Evolutionary conservation across 2,797 vertebrate species (phyloP).

Genomic region (Antennarius maculatus): DNA sequence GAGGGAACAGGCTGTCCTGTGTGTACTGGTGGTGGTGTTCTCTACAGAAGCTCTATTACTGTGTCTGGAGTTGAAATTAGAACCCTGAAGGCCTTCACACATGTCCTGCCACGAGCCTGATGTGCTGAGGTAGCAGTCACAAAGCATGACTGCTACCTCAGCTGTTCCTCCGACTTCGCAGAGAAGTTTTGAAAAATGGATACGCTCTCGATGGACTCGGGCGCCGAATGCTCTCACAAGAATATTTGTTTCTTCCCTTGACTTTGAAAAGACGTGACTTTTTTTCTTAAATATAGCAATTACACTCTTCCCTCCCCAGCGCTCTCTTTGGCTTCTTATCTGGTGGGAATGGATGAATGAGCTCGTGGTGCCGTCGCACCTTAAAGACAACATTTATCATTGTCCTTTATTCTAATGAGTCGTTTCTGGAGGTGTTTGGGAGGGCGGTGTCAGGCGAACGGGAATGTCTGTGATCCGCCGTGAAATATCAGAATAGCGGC

Average conservation of each 20-base stretch:
- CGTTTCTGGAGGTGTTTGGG: slow-evolving; percentile 29
- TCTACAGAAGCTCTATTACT: slow-evolving; percentile 5
- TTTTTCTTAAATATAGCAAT: slow-evolving; percentile 5
- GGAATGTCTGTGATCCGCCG: slow-evolving; percentile 36
- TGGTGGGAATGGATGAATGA: slow-evolving; percentile 6
- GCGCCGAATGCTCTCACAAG: slow-evolving; percentile 13
- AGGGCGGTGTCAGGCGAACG: slow-evolving; percentile 35
- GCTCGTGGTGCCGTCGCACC: neutral
- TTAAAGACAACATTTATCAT: slow-evolving; percentile 7
- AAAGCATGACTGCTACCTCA: slow-evolving; percentile 37
- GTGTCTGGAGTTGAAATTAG: slow-evolving; percentile 32
- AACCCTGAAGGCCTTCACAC: slow-evolving; percentile 43
- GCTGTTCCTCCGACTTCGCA: slow-evolving; percentile 37
- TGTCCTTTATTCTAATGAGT: slow-evolving; percentile 29
- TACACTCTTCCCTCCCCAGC: neutral
- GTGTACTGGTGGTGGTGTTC: neutral
- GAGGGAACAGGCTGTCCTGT: neutral
- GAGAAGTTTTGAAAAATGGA: slow-evolving; percentile 36
- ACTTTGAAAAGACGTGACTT: neutral
- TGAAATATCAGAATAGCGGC: slow-evolving; percentile 28
- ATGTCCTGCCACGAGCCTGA: slow-evolving; percentile 23
- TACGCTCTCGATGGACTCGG: slow-evolving; percentile 19
- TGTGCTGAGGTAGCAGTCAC: slow-evolving; percentile 33
- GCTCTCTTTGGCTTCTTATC: slow-evolving; percentile 1
- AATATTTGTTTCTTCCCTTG: neutral